phyloP scores from a whole-genome alignment of 2,113 vertebrate species.

The Siphamia tubifer region DNA sequence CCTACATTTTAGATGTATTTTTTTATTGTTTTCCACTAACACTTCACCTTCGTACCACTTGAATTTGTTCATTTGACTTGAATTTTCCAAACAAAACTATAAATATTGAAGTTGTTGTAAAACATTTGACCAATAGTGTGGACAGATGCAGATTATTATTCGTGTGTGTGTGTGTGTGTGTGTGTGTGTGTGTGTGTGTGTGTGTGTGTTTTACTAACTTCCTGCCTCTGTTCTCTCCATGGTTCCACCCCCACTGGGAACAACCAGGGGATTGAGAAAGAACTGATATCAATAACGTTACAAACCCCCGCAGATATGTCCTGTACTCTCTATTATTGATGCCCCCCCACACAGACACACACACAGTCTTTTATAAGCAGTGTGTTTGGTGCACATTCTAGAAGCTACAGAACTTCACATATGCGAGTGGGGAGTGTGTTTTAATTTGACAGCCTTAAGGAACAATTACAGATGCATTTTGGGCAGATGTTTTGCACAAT shows the following conservation, averaged over 20 bases:
- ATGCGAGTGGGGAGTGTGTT: neutral
- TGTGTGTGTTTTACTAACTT: neutral
- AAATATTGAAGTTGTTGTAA: too few species aligned
- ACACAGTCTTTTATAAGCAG: neutral
- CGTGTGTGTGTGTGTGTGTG: neutral
- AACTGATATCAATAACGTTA: slow-evolving; percentile 56
- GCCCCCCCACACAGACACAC: neutral
- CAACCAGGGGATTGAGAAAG: slow-evolving; percentile 2
- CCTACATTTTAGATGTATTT: too few species aligned
- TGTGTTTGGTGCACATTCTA: slow-evolving; percentile 15
- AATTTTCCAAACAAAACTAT: too few species aligned
- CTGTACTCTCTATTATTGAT: slow-evolving; percentile 48
- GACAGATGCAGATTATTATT: neutral
- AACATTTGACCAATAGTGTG: neutral
- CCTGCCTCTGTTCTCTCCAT: slow-evolving; percentile 20
- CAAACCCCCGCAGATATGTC: slow-evolving; percentile 28
- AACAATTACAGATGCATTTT: neutral
- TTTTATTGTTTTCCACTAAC: too few species aligned
- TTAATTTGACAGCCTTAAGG: slow-evolving; percentile 28
- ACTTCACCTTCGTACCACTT: too few species aligned
- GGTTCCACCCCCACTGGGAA: slow-evolving; percentile 32
- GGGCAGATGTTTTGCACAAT: slow-evolving; percentile 35
- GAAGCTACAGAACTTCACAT: slow-evolving; percentile 3
- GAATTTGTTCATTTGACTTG: too few species aligned
- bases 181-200: neutral